These are phyloP conservation scores for Cheilosia pagana DNA, from an alignment of 2,888 invertebrate species.

Conservation along the genomic window DNA sequence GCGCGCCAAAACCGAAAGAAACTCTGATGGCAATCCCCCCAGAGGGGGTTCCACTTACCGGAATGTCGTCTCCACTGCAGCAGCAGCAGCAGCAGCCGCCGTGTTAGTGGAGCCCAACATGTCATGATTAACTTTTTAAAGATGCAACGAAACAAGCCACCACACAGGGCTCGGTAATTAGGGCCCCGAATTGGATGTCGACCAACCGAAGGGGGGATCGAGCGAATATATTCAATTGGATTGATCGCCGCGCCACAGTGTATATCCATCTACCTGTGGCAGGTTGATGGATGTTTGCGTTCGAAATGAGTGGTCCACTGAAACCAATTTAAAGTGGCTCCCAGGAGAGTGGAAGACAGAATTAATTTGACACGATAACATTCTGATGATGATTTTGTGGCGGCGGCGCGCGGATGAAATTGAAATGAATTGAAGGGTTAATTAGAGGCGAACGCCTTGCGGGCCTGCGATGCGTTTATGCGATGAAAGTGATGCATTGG, in stretches of 20 bases:
- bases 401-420: constrained; percentile 67
- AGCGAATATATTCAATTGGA: constrained; percentile 58
- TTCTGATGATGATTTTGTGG: constrained; percentile 71
- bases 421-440: constrained; percentile 75
- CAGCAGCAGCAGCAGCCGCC: neutral
- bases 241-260: constrained; percentile 34
- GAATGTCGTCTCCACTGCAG: constrained; percentile 47
- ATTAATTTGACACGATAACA: constrained; percentile 75
- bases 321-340: constrained; percentile 69
- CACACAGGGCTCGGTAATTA: constrained; percentile 69
- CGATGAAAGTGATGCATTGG: constrained; percentile 65
- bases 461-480: constrained; percentile 25
- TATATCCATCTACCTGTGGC: constrained; percentile 46
- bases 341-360: constrained; percentile 73
- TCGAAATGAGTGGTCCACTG: constrained; percentile 63
- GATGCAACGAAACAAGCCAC: constrained; percentile 71
- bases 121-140: constrained; percentile 74
- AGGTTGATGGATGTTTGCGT: constrained; percentile 72
- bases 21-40: constrained; percentile 11
- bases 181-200: constrained; percentile 61
- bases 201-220: constrained; percentile 1
- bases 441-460: constrained; percentile 60
- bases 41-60: constrained; percentile 43
- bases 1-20: constrained; percentile 34
- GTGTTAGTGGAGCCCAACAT: constrained; percentile 50